These are phyloP conservation scores for Patella ulyssiponensis DNA, from an alignment of 2,888 invertebrate species.

Conservation along the genomic window DNA sequence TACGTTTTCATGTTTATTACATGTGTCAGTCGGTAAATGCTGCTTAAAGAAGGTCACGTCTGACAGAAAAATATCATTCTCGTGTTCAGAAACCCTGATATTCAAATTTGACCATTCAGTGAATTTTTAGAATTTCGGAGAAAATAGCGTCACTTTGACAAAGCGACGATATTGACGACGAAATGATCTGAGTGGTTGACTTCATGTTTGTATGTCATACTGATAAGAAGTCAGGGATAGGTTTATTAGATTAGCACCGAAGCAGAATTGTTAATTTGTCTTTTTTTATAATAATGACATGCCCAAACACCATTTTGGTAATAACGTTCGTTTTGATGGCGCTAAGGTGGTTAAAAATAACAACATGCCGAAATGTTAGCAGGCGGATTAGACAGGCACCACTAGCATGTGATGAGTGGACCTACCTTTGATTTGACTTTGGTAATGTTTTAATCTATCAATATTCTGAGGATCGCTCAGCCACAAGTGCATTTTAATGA, in stretches of 20 bases:
- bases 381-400: constrained; percentile 19
- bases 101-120: neutral
- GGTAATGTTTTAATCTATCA: constrained; percentile 83
- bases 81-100: neutral
- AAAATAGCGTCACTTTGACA: neutral
- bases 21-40: neutral
- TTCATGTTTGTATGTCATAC: too few relatives aligned
- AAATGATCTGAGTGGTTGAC: too few relatives aligned
- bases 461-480: constrained; percentile 95
- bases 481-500: constrained; percentile 85
- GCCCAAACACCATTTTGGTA: too few relatives aligned
- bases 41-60: neutral
- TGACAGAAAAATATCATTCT: neutral
- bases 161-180: too few relatives aligned
- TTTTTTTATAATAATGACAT: too few relatives aligned
- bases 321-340: neutral
- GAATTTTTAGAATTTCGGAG: neutral
- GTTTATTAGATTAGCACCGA: too few relatives aligned
- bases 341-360: neutral
- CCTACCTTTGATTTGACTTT: constrained; percentile 71
- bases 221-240: too few relatives aligned
- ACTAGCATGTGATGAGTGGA: constrained; percentile 11
- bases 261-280: too few relatives aligned
- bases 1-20: too few relatives aligned
- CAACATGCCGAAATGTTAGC: constrained; percentile 8